Conservation (phyloP, 2,888 invertebrate genomes). For the Arge pagana region DNA sequence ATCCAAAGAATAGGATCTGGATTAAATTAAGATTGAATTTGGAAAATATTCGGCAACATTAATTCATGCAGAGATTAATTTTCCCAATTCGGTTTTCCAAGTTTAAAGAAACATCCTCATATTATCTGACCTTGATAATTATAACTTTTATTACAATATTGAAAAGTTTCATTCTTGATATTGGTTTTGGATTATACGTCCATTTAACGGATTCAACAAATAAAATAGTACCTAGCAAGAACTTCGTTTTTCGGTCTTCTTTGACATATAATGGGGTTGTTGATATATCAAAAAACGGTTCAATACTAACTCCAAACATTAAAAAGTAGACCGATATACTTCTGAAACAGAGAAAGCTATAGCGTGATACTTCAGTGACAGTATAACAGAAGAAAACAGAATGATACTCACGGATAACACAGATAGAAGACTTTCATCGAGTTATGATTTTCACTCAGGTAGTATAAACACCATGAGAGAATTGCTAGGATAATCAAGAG, state of each 20-base stretch:
- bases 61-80: too few species aligned
- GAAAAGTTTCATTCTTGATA: background rate
- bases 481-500: constrained; percentile 66
- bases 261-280: constrained; percentile 52
- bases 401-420: constrained; percentile 83
- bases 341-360: too few species aligned
- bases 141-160: too few species aligned
- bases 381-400: constrained; percentile 7
- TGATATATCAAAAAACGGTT: constrained; percentile 74
- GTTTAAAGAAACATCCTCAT: too few species aligned
- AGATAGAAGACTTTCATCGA: constrained; percentile 81
- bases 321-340: constrained; percentile 79
- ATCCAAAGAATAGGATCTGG: too few species aligned
- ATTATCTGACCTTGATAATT: too few species aligned
- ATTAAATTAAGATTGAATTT: too few species aligned
- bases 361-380: constrained; percentile 19
- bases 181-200: constrained; percentile 1
- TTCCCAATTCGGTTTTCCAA: too few species aligned
- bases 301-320: constrained; percentile 78
- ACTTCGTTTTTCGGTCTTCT: constrained; percentile 54
- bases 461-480: constrained; percentile 71
- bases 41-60: too few species aligned
- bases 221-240: constrained; percentile 44
- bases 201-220: background rate
- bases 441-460: constrained; percentile 76